phyloP scores from a whole-genome alignment of 2,797 vertebrate species.

The Poecilia picta region DNA sequence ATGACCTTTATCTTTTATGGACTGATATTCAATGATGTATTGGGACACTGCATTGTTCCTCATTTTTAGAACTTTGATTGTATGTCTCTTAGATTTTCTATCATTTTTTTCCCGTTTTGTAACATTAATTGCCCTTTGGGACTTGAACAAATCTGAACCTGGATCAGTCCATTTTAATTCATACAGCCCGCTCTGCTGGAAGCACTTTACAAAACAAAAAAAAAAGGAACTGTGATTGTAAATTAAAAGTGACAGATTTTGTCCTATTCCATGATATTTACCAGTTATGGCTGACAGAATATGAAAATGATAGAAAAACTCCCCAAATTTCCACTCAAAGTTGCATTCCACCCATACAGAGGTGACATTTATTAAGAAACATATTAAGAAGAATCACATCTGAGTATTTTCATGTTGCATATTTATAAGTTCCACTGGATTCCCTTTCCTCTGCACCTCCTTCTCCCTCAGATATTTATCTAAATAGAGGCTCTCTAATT shows the following conservation, averaged over 20 bases:
- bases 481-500: constrained; percentile 92
- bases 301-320: not conserved
- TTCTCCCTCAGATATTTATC: constrained; percentile 83
- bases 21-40: too few species aligned
- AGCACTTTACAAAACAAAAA: not conserved
- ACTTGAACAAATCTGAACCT: too few species aligned
- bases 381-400: constrained; percentile 54
- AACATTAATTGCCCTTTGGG: too few species aligned
- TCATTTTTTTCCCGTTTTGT: too few species aligned
- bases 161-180: not conserved
- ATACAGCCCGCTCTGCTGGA: not conserved
- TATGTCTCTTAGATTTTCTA: too few species aligned
- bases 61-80: too few species aligned
- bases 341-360: constrained; percentile 13
- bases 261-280: not conserved
- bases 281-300: not conserved
- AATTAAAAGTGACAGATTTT: not conserved
- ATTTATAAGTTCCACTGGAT: constrained; percentile 81
- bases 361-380: constrained; percentile 3
- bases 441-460: constrained; percentile 56
- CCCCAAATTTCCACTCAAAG: not conserved
- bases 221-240: not conserved
- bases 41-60: too few species aligned
- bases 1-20: too few species aligned
- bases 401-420: constrained; percentile 85